These are phyloP conservation scores for Datnioides undecimradiatus DNA, from an alignment of 2,113 vertebrate species.

Conservation along the genomic window DNA sequence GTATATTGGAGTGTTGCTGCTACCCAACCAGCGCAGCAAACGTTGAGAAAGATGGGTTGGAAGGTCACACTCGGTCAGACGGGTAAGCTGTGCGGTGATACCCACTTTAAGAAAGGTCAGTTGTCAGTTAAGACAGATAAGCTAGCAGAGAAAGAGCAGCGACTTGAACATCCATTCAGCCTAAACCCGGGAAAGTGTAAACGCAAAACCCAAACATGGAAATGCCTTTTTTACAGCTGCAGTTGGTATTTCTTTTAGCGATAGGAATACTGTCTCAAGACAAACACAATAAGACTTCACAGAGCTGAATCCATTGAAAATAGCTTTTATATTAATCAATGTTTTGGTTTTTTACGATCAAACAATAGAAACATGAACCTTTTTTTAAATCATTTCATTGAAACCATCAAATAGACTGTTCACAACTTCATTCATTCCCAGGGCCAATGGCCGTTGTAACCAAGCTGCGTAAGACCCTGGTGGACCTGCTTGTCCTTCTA, in stretches of 20 bases:
- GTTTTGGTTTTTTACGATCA: neutral
- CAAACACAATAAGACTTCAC: neutral
- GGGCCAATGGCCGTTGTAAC: too few relatives aligned
- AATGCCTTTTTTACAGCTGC: neutral
- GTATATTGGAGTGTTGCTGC: constrained; percentile 8
- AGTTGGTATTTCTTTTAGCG: neutral
- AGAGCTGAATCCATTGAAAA: neutral
- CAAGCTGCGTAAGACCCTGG: too few relatives aligned
- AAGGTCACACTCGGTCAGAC: constrained; percentile 18
- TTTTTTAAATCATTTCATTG: too few relatives aligned
- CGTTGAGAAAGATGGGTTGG: neutral
- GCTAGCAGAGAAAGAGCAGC: neutral
- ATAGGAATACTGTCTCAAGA: neutral
- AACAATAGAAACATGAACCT: too few relatives aligned
- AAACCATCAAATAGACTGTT: neutral
- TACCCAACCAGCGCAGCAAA: neutral
- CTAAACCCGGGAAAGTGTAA: neutral
- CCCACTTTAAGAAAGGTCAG: constrained; percentile 35
- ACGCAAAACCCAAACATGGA: neutral
- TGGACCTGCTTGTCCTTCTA: too few relatives aligned
- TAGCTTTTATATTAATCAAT: neutral
- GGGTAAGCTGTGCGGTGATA: constrained; percentile 22
- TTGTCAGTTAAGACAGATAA: constrained; percentile 23
- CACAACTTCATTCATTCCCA: neutral
- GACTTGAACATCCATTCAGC: neutral